Evolutionary conservation across 1,140 invertebrate genomes (phyloP).

Genomic region (Drosophila obscura): DNA sequence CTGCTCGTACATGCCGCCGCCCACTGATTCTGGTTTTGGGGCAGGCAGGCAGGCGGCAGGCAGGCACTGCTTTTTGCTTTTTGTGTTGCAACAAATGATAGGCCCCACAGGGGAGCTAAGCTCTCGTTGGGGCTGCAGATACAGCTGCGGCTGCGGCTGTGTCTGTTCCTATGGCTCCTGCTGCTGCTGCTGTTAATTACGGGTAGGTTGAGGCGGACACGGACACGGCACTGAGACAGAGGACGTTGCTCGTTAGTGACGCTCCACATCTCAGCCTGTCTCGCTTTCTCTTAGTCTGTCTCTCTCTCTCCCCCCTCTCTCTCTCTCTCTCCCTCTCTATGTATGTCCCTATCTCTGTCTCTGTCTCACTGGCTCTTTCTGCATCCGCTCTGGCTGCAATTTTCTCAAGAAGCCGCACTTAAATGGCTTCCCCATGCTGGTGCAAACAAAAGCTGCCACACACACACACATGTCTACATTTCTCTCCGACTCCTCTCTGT

Average conservation of each 20-base stretch:
- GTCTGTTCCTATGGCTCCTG: constrained; percentile 43
- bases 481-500: constrained; percentile 15
- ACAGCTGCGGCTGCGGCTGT: background rate
- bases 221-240: background rate
- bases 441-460: constrained; percentile 75
- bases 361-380: constrained; percentile 9
- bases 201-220: constrained; percentile 26
- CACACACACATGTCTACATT: constrained; percentile 51
- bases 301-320: background rate
- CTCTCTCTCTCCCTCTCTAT: constrained; percentile 19
- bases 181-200: constrained; percentile 65
- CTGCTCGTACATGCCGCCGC: background rate
- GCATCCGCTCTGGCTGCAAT: constrained; percentile 64
- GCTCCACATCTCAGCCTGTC: constrained; percentile 35
- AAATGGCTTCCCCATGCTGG: constrained; percentile 81
- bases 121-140: constrained; percentile 18
- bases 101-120: constrained; percentile 56
- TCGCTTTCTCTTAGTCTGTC: constrained; percentile 20
- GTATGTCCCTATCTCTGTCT: constrained; percentile 10
- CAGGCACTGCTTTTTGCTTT: constrained; percentile 14
- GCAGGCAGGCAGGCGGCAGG: too few relatives aligned
- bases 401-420: constrained; percentile 83
- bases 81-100: constrained; percentile 40
- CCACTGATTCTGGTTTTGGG: background rate
- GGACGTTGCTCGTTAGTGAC: constrained; percentile 66